Evolutionary conservation across 2,888 invertebrate genomes (phyloP), one percentile per base, ranked within the genome.

Genomic region (Calameuta filiformis): DNA sequence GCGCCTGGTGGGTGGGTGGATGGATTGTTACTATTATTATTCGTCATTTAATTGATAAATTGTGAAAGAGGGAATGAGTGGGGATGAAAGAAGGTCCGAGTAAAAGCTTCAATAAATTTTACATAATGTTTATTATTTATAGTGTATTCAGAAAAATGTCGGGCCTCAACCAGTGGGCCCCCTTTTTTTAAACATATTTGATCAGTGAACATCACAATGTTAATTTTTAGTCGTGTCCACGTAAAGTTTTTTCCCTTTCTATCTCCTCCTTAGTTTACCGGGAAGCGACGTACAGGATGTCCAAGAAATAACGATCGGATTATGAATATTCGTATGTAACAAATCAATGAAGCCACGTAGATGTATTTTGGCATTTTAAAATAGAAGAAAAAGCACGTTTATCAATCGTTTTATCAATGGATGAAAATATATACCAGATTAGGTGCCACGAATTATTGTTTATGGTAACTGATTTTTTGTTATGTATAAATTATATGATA

Each of bases 121-220:
- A 89, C 88, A 89, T 89, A 87, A 86, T 89, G 86, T 89, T 90
- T 90, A 89, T 89, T 89, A 88, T 86, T 88, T 85, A 86, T 89
- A 88, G 85, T 88, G 88, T 89, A 89, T 83, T 89, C 87, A 86
- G 86, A 89, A 76, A 40, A 89, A 89, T 87, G 85, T 87, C 83
- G 83, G 86, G 87, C 88, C 89, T 83, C 89, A 90, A 90, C 90
- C 89, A 90, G 90, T 90, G 88, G 89, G 89, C 89, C 88, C 75
- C 79, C 84, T 85, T 83, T 80, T 81, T 82, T 77, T 77, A 68
- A 88, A 89, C 86, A 87, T 88, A 87, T 90, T 89, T 86, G 85
- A 88, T 89, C 85, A 84, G 85, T 87, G 86, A 88, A 89, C 89
- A 88, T 90, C 88, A 89, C 88, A 89, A 88, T 89, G 83, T 87